Base-by-base conservation (phyloP, 92 coral and sea anemone species). In the Epizoanthus scotinus region DNA sequence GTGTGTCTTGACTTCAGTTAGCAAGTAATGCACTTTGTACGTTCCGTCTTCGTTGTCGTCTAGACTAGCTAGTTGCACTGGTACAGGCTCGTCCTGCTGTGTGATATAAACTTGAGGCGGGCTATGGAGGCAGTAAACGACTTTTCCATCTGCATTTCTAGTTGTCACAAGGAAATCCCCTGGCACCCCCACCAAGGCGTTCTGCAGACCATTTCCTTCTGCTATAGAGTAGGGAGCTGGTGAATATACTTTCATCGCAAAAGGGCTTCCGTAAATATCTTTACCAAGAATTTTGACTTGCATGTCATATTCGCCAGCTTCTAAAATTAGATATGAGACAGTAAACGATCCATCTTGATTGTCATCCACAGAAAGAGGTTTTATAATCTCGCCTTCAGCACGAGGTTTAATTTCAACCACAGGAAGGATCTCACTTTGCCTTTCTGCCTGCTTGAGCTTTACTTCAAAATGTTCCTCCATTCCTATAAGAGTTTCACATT, bases 271-370 rank as follows among this genome's bases (percentile, higher is more conserved):
- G 19, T 28, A 54, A 22, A 75, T 58, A 34, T 36, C 57, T 75
- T 75, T 75, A 3, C 26, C 81, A 21, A 58, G 67, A 75, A 75
- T 60, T 75, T 17, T 58, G 34, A 75, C 81, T 20, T 75, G 68
- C 13, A 59, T 24, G 15, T 36, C 42, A 34, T 58, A 75, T 13
- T 75, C 81, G 17, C 81, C 64, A n/a, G 60, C 81, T 59, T 75
- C 81, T 22, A 22, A 57, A 75, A 75, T 25, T 14, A 75, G 6
- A 20, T 75, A 75, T 12, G 81, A 75, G 3, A 75, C 67, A 0
- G 81, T 60, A 8, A 75, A 75, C 1, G 81, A 38, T 14, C 57
- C 81, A 19, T 75, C 81, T 59, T 75, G 81, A 26, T 75, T 75
- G 38, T 75, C 81, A 12, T 75, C 81, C 22, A 75, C 63, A 15